These are phyloP conservation scores for Daphoenositta chrysoptera DNA, from an alignment of 2,113 vertebrate genomes.

Conservation along the genomic window DNA sequence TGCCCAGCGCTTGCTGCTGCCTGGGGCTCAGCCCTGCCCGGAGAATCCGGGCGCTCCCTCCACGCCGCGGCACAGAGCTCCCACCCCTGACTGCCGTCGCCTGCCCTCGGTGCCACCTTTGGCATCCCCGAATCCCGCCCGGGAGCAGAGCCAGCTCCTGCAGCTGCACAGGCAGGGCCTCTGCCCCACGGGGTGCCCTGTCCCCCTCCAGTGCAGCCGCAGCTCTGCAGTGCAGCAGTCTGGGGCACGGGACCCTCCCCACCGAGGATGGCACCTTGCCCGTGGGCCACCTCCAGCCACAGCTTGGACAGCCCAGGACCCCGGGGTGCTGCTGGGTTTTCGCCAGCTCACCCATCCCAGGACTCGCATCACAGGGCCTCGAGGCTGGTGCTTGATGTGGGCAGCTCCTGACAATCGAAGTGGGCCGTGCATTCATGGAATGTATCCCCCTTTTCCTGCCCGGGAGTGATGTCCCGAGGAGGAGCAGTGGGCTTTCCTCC, in stretches of 20 bases:
- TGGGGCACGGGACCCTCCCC: not conserved
- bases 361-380: rapidly evolving
- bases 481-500: not conserved
- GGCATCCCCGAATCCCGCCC: rapidly evolving
- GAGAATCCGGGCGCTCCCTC: rapidly evolving
- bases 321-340: rapidly evolving
- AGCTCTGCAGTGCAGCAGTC: not conserved
- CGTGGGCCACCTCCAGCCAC: not conserved
- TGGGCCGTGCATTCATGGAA: too few relatives aligned
- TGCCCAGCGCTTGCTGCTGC: not conserved
- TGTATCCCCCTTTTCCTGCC: not conserved
- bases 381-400: not conserved
- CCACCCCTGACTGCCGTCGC: not conserved
- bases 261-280: not conserved
- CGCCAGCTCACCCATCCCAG: not conserved
- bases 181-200: not conserved
- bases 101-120: not conserved
- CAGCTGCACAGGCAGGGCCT: not conserved
- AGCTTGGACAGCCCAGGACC: not conserved
- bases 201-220: rapidly evolving
- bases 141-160: not conserved
- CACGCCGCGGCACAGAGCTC: rapidly evolving
- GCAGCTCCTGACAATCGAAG: not conserved
- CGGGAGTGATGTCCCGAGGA: rapidly evolving
- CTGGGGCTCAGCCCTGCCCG: rapidly evolving